phyloP scores from a whole-genome alignment of 2,797 vertebrate species.

The Mallotus villosus region DNA sequence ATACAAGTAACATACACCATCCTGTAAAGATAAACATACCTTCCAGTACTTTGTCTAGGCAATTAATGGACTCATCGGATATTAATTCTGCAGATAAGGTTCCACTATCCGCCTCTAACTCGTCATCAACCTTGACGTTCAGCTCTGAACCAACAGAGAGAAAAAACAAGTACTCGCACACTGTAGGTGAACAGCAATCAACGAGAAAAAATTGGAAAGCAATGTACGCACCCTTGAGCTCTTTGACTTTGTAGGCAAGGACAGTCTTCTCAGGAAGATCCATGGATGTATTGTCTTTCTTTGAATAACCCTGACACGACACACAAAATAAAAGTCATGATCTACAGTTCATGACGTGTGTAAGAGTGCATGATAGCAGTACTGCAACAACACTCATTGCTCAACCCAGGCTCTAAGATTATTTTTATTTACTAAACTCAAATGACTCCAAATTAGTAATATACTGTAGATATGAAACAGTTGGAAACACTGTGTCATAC shows the following conservation, averaged over 20 bases:
- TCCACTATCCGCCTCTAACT: not conserved
- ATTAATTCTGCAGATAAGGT: not conserved
- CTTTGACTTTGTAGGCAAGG: conserved; percentile 83
- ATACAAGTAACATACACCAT: too few species aligned
- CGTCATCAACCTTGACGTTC: not conserved
- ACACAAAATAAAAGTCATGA: not conserved
- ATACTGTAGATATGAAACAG: conserved; percentile 38
- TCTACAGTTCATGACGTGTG: too few species aligned
- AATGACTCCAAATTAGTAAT: too few species aligned
- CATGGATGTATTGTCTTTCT: conserved; percentile 74
- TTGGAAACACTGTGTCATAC: not conserved
- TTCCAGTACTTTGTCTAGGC: not conserved
- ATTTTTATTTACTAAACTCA: too few species aligned
- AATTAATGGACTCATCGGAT: not conserved
- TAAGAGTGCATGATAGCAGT: too few species aligned
- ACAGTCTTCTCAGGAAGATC: conserved; percentile 83
- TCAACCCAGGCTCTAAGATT: too few species aligned
- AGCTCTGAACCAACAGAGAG: not conserved
- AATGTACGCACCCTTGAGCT: conserved; percentile 72
- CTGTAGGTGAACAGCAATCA: too few species aligned
- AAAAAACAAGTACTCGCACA: too few species aligned
- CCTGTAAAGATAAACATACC: not conserved
- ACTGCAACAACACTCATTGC: too few species aligned
- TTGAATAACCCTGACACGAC: conserved; percentile 36
- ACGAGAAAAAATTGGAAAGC: not conserved